Percentiles rank a stretch among this genome's conserved stretches.
phyloP scores from a whole-genome alignment of 2,797 vertebrate genomes.

The Liasis olivaceus region DNA sequence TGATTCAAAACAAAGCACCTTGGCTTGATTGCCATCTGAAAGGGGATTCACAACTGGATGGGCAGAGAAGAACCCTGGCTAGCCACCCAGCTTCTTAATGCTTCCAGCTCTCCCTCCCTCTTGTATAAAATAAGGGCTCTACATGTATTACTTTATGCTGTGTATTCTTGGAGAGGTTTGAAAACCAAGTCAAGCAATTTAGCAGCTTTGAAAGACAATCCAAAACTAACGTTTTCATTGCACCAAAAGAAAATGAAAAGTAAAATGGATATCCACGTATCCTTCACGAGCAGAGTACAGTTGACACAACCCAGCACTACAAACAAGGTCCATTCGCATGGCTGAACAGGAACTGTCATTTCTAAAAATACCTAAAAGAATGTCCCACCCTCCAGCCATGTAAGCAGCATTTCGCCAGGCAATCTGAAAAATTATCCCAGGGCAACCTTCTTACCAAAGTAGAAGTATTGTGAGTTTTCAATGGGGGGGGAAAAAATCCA shows the following conservation, averaged over 20 bases:
- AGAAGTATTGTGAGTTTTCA: background rate
- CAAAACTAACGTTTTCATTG: slow-evolving; percentile 8
- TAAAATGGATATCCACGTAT: background rate
- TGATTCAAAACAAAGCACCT: slow-evolving; percentile 32
- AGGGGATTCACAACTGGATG: slow-evolving; percentile 38
- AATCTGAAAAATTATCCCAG: background rate
- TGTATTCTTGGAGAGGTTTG: background rate
- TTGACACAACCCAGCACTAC: slow-evolving; percentile 11
- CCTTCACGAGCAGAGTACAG: slow-evolving; percentile 8
- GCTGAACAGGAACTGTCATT: slow-evolving; percentile 27
- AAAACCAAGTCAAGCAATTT: slow-evolving; percentile 9
- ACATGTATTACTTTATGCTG: background rate
- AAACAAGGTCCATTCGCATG: slow-evolving; percentile 13
- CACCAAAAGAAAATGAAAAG: slow-evolving; percentile 24
- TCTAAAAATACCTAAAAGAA: background rate
- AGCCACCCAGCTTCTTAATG: background rate
- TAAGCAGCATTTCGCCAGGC: background rate
- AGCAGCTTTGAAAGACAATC: slow-evolving; percentile 3
- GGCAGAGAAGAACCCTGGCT: slow-evolving; percentile 36
- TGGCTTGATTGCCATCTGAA: slow-evolving; percentile 22
- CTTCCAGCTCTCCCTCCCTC: background rate
- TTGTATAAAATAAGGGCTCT: background rate
- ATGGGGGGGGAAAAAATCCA: background rate
- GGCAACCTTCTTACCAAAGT: background rate
- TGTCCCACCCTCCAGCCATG: background rate